Evolutionary conservation across 1,140 invertebrate genomes (phyloP), one percentile per base, ranked within the genome.

Genomic region (Pseudomyrmex flavicornis): DNA sequence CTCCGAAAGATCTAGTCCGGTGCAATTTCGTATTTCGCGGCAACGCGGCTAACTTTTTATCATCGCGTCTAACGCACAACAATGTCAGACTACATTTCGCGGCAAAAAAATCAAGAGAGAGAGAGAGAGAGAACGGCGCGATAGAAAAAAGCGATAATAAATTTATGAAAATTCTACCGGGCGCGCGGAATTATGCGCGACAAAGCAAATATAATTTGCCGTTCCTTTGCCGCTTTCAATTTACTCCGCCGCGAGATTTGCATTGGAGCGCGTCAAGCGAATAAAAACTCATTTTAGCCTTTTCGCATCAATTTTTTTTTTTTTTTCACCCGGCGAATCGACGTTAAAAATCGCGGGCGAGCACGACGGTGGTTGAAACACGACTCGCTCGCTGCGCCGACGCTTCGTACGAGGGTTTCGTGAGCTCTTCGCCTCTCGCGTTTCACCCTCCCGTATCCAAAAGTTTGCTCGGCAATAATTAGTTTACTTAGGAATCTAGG

Each of bases 381-480:
- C 15, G 9, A 35, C 35, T 35, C n/a, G n/a, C 26, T n/a, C 59
- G 44, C 48, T 15, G 26, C 59, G 44, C 48, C 15, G 26, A 26
- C 26, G 56, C 22, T 48, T 3, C 52, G 8, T 17, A 48, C 69
- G 35, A 35, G 5, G 35, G 35, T 35, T 35, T 35, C 35, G 35
- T 35, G 35, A 35, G 35, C 7, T 35, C 35, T 35, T 35, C 35
- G 35, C 0, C 35, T 5, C 5, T 35, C 35, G 35, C 5, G 35
- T 35, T 35, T 35, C 35, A 35, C 5, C 1, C 5, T 5, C 35
- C 5, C 35, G 35, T 35, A 7, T 35, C 35, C 65, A 66, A 79
- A 70, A 69, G 76, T 79, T 79, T 79, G 65, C 65, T 48, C 76
- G 65, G 35, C 65, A 79, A 79, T 79, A 79, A 79, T 79, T 70